A percentile compares a stretch with the other conserved stretches of the same genome.
Evolutionary conservation across 1,140 invertebrate genomes (phyloP).

Genomic region (Hylaeus volcanicus): DNA sequence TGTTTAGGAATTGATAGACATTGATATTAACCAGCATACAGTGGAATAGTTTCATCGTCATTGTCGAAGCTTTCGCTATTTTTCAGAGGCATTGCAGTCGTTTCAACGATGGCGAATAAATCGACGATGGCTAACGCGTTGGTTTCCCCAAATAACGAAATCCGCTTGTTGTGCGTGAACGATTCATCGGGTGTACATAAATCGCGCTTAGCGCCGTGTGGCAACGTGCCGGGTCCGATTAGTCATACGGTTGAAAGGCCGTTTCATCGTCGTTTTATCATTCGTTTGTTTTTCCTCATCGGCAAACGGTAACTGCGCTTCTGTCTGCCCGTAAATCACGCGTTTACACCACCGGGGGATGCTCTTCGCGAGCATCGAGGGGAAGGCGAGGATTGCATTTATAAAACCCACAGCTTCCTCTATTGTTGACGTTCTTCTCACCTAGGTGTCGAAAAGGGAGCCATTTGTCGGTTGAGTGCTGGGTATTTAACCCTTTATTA

Average conservation of each 20-base stretch:
- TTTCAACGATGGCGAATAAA: not conserved
- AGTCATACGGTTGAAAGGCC: constrained; percentile 15
- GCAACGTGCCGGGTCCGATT: constrained; percentile 5
- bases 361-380: not conserved
- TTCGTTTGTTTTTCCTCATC: constrained; percentile 22
- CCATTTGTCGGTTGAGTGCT: no score
- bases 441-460: no score
- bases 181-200: constrained; percentile 23
- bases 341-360: not conserved
- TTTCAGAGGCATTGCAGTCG: not conserved
- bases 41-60: no score
- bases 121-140: not conserved
- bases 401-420: no score
- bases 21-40: no score
- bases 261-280: constrained; percentile 23
- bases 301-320: not conserved
- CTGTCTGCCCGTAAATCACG: constrained; percentile 9
- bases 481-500: no score
- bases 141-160: not conserved
- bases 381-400: no score
- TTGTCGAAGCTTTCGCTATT: no score
- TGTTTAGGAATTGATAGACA: no score
- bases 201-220: constrained; percentile 11
- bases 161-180: not conserved
- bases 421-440: no score